Evolutionary conservation across 2,113 vertebrate genomes (phyloP), one percentile per base, ranked within the genome.

Genomic region (Sus scrofa): DNA sequence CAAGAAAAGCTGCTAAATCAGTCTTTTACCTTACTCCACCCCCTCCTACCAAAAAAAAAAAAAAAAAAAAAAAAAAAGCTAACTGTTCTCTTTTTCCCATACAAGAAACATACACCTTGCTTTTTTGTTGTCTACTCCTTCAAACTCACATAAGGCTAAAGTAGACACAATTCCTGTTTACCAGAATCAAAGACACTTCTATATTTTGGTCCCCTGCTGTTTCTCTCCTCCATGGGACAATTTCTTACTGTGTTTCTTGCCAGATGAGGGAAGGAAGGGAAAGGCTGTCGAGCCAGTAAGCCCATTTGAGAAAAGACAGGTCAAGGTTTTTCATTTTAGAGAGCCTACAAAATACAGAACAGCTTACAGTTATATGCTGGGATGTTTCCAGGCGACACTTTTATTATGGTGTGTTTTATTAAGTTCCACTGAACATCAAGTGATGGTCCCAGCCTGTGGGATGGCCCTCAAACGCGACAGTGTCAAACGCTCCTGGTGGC

Each of bases 351-450:
- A 78, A 77, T 1, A 60, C 67, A n/a, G 32, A 93, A 56, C 37
- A 52, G 54, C 82, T 92, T 96, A 52, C 8, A 88, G 39, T 86
- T 15, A 0, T 70, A 79, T 32, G 0, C 10, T 56, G n/a, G 2
- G 30, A 8, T 39, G 81, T 32, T 94, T 86, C 81, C 60, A 12
- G 88, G 30, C 1, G 93, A 94, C 96, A 86, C 7, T 97, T 97
- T 97, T 97, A 96, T 86, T 96, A 83, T 96, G 95, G 15, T 62
- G 58, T 85, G 86, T 86, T 92, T 97, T 96, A 89, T 95, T 93
- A 86, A 97, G 97, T 97, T 94, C 70, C n/a, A 81, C 1, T 89
- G 95, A 89, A 90, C 82, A 83, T 95, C 96, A 93, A 96, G 97
- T 89, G 86, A 95, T 92, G 96, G 0, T 0, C 85, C 1, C 7